Evolutionary conservation across 2,113 vertebrate genomes (phyloP), one percentile per base, ranked within the genome.

Genomic region (Paradisaea rubra): DNA sequence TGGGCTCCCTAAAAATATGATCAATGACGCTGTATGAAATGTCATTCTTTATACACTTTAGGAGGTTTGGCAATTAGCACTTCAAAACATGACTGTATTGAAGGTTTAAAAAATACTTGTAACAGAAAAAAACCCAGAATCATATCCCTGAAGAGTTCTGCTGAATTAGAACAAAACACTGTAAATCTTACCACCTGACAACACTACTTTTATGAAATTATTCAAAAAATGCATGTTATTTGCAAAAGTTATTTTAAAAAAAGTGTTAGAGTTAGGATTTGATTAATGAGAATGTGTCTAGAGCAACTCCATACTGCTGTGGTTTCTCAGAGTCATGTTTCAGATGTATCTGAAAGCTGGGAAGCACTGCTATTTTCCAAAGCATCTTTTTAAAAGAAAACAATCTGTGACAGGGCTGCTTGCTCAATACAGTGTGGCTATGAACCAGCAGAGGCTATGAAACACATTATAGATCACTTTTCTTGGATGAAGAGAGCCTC

Each of bases 1-100:
- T 41, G 31, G 74, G 88, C 92, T 97, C 95, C 97, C 96, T 97
- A 97, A 97, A 97, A 96, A 88, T 94, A 95, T 95, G 96, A 98
- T 97, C 93, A 97, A 96, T 53, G 73, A 95, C 74, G 73, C 84
- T 86, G 81, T 81, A 96, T 81, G 96, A 97, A 97, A 96, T 97
- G 94, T 92, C 95, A 96, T 96, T 97, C 96, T 97, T 97, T 95
- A 94, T 83, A 89, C 83, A 95, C 88, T 96, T 98, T 95, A 96
- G 95, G 95, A 97, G 91, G 88, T 61, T 96, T 93, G 86, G 92
- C 95, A 97, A 97, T 97, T 97, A 98, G 91, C 23, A 25, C 54
- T 74, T 91, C 60, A 86, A 98, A 97, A 91, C 94, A 95, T 70
- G n/a, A 86, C 86, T 96, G 72, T 57, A 94, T 33, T 68, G 91